Percentiles rank a stretch among this genome's conserved stretches.
phyloP scores from a whole-genome alignment of 1,140 invertebrate species.

The Atta colombica region DNA sequence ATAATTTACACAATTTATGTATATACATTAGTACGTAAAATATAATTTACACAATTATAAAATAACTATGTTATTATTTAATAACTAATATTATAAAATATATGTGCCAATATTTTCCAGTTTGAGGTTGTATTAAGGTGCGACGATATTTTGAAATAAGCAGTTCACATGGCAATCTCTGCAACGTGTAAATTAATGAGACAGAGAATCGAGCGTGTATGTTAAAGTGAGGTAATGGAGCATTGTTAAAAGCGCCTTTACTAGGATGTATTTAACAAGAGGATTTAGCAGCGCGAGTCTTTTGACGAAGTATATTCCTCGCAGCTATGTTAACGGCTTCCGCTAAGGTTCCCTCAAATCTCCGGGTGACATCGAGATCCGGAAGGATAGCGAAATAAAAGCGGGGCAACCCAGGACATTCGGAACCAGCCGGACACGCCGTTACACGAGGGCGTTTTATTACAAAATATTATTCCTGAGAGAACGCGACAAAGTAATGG shows the following conservation, averaged over 20 bases:
- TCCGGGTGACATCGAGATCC: constrained; percentile 10
- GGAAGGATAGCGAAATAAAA: constrained; percentile 59
- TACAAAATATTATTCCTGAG: constrained; percentile 69
- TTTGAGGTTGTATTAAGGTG: not conserved
- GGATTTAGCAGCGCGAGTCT: not conserved
- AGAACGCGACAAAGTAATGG: constrained; percentile 34
- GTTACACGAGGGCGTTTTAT: constrained; percentile 57
- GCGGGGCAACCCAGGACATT: not conserved
- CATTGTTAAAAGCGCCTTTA: constrained; percentile 8
- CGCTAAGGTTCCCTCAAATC: constrained; percentile 23
- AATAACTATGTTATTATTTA: not conserved
- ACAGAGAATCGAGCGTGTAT: not conserved
- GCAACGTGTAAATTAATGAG: constrained; percentile 13
- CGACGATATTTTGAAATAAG: not conserved
- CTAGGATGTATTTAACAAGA: not conserved
- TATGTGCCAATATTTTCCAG: not conserved
- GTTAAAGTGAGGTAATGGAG: constrained; percentile 14
- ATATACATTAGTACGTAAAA: not conserved
- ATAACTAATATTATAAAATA: not conserved
- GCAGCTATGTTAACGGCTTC: constrained; percentile 14
- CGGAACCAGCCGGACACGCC: constrained; percentile 53
- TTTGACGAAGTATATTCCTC: constrained; percentile 7
- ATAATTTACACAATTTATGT: not conserved
- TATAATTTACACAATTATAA: not conserved
- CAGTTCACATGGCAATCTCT: not conserved